Percentiles rank a stretch among this genome's conserved stretches.
Evolutionary conservation across 2,888 invertebrate genomes (phyloP).

Genomic region (Dryobota labecula): DNA sequence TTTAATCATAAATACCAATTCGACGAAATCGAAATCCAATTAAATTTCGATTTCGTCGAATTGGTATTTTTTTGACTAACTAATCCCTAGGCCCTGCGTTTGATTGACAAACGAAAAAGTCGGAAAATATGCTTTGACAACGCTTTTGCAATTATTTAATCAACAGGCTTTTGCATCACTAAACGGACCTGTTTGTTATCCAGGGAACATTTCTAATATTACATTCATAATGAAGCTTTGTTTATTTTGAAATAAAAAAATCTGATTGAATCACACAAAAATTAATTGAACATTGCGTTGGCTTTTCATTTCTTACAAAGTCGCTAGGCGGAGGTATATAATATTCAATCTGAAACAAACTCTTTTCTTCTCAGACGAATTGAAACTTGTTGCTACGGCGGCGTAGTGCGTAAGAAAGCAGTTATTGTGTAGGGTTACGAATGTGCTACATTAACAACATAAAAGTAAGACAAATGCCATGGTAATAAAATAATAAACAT

Average conservation of each 20-base stretch:
- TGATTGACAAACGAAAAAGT: slow-evolving; percentile 4
- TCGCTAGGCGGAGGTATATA: slow-evolving; percentile 38
- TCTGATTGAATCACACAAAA: not conserved
- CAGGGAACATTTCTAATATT: slow-evolving; percentile 10
- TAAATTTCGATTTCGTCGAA: slow-evolving; percentile 7
- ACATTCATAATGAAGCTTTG: not conserved
- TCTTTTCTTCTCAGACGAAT: slow-evolving; percentile 1
- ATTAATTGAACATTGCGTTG: slow-evolving; percentile 19
- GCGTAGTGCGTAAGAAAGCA: slow-evolving; percentile 1
- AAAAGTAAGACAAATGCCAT: not conserved
- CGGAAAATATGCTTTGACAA: not conserved
- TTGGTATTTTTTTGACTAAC: not conserved
- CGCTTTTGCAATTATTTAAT: slow-evolving; percentile 10
- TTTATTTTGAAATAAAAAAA: not conserved
- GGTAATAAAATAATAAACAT: slow-evolving; percentile 10
- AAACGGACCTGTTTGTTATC: slow-evolving; percentile 20
- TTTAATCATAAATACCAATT: no score
- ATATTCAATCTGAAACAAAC: slow-evolving; percentile 1
- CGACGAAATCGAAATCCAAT: no score
- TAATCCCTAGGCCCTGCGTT: not conserved
- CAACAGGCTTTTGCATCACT: not conserved
- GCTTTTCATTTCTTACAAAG: slow-evolving; percentile 20
- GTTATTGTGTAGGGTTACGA: not conserved
- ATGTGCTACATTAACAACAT: not conserved
- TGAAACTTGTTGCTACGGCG: slow-evolving; percentile 39